Evolutionary conservation across 2,888 invertebrate genomes (phyloP).

Genomic region (Cerceris rybyensis): DNA sequence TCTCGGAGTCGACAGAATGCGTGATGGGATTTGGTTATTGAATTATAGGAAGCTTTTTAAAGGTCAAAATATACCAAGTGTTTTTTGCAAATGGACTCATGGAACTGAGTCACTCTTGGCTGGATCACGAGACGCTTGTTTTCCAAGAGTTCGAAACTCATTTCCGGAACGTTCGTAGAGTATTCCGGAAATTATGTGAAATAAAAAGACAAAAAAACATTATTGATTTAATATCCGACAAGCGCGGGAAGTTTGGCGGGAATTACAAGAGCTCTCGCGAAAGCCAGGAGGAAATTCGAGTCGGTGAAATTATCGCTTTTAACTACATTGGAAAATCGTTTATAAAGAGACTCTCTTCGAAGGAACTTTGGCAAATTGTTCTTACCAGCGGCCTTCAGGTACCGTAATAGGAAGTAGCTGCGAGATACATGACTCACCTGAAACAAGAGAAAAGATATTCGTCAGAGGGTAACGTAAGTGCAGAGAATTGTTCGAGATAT

Average conservation of each 20-base stretch:
- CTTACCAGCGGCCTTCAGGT: constrained; percentile 42
- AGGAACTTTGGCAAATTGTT: constrained; percentile 14
- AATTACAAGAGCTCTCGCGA: background rate
- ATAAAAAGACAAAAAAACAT: background rate
- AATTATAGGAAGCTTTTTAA: background rate
- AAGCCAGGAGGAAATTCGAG: background rate
- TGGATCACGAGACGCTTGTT: background rate
- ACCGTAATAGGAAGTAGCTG: constrained; percentile 35
- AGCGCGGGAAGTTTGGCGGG: background rate
- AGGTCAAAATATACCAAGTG: background rate
- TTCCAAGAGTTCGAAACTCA: background rate
- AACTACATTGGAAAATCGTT: constrained; percentile 8
- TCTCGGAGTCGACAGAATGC: background rate
- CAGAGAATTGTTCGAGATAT: constrained; percentile 4
- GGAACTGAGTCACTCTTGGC: background rate
- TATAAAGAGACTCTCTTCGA: background rate
- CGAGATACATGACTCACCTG: constrained; percentile 70
- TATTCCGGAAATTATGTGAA: background rate
- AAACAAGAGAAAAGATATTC: constrained; percentile 59
- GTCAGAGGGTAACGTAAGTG: background rate
- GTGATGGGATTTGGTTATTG: background rate
- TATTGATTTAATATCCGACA: background rate
- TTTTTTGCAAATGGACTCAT: background rate
- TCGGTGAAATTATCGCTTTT: background rate
- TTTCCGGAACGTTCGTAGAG: background rate